Base-by-base conservation (phyloP, 2,888 invertebrate genomes). In the Rutpela maculata region DNA sequence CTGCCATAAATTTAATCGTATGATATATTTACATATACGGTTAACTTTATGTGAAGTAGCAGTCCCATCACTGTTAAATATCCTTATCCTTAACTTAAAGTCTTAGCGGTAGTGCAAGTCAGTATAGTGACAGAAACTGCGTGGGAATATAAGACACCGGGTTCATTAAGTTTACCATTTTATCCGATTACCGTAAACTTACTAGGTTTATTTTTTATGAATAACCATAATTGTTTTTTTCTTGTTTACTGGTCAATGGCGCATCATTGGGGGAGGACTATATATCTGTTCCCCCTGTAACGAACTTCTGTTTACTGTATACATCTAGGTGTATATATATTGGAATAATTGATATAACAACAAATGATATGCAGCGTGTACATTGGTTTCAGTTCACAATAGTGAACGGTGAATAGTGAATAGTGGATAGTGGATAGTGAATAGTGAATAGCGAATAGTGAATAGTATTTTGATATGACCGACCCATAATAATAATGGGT, bases 181-280 rank as follows among this genome's bases (percentile, higher is more conserved):
- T 84, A 86, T 86, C 85, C 85, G 84, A 83, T 86, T 86, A 86
- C 79, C 82, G 82, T 85, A 84, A 84, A 84, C 84, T 83, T 63
- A 38, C 43, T 26, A 18, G 57, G 60, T 67, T 63, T 68, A 43
- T 65, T 72, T 76, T 73, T 76, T 71, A 35, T 74, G 68, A 68
- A n/a, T 68, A 74, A 59, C 56, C 75, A 70, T 65, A 43, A 17
- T 65, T 19, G 11, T 10, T 59, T 59, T 19, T 19, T 59, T 22
- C 6, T 59, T 19, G 5, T 19, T 12, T 15, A 0, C n/a, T n/a
- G 6, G 7, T 17, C 50, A 50, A n/a, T 15, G 50, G 50, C 15
- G 50, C 7, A 50, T n/a, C 50, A 5, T 0, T 50, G 50, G 50
- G 12, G 6, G n/a, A 50, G 15, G 6, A 50, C 50, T 50, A 2